These are phyloP conservation scores for Anagrus nilaparvatae DNA, from an alignment of 1,140 invertebrate species.

Conservation along the genomic window DNA sequence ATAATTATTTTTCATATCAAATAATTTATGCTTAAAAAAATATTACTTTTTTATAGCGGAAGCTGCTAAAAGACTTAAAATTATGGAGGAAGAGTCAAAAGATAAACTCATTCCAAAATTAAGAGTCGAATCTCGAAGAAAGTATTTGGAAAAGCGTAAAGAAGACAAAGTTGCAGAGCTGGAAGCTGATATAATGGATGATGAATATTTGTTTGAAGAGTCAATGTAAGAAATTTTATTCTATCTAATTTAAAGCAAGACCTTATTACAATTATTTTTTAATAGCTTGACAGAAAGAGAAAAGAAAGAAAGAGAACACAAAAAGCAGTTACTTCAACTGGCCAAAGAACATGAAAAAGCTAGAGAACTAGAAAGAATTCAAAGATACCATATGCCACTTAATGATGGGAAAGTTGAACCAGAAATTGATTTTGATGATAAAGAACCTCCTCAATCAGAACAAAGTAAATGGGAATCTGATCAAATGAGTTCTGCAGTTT, in stretches of 20 bases:
- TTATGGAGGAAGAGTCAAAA: conserved; percentile 69
- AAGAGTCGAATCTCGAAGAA: conserved; percentile 79
- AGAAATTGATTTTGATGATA: conserved; percentile 70
- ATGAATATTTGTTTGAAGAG: conserved; percentile 91
- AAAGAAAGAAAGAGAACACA: conserved; percentile 73
- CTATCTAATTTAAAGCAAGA: neutral
- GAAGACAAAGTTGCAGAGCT: conserved; percentile 94
- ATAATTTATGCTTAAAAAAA: neutral
- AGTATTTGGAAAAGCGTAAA: conserved; percentile 93
- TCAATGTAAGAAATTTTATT: conserved; percentile 53
- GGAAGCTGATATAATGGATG: conserved; percentile 90
- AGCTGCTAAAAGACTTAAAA: conserved; percentile 81
- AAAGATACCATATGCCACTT: conserved; percentile 88
- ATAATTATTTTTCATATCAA: neutral
- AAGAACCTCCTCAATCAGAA: conserved; percentile 84
- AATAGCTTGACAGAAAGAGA: conserved; percentile 77
- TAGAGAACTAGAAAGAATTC: conserved; percentile 79
- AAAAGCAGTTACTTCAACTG: conserved; percentile 80
- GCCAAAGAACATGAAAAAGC: conserved; percentile 95
- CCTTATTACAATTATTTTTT: conserved; percentile 17
- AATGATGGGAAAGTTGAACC: conserved; percentile 49
- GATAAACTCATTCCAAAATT: conserved; percentile 81
- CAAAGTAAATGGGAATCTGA: conserved; percentile 98
- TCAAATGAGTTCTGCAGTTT: conserved; percentile 85
- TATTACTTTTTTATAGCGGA: conserved; percentile 41